A percentile compares a stretch with the other conserved stretches of the same genome.
Conservation (phyloP, 1,140 invertebrate species). For the Tachypleus tridentatus region DNA sequence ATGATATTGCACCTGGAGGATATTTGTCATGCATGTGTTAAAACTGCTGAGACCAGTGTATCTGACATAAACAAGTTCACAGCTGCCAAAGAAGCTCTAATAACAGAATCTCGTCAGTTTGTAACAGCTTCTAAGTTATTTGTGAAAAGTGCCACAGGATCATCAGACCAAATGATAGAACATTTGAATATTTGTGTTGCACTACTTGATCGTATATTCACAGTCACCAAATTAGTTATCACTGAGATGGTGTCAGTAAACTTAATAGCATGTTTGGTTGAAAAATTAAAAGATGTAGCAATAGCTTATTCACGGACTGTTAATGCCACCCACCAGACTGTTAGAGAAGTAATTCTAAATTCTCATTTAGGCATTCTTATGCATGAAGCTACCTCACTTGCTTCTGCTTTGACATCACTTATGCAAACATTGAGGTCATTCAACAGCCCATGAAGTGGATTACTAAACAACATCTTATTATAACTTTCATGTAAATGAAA, state of each 20-base stretch:
- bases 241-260: slow-evolving; percentile 57
- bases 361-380: slow-evolving; percentile 42
- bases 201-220: slow-evolving; percentile 45
- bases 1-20: slow-evolving; percentile 49
- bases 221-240: slow-evolving; percentile 54
- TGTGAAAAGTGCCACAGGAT: slow-evolving; percentile 60
- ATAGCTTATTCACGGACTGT: slow-evolving; percentile 50
- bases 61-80: slow-evolving; percentile 12
- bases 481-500: too few species aligned
- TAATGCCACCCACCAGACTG: slow-evolving; percentile 28
- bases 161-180: slow-evolving; percentile 41
- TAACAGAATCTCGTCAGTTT: slow-evolving; percentile 59
- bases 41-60: too few species aligned
- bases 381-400: slow-evolving; percentile 61
- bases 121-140: slow-evolving; percentile 70
- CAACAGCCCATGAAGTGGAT: too few species aligned
- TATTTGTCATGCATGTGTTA: slow-evolving; percentile 34
- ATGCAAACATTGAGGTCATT: slow-evolving; percentile 60
- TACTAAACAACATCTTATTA: too few species aligned
- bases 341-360: slow-evolving; percentile 37
- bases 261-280: slow-evolving; percentile 62
- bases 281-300: slow-evolving; percentile 63
- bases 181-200: slow-evolving; percentile 56
- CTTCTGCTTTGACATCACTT: slow-evolving; percentile 62
- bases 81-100: slow-evolving; percentile 57